Evolutionary conservation across 2,113 vertebrate genomes (phyloP), one percentile per base, ranked within the genome.

Genomic region (Saguinus midas): DNA sequence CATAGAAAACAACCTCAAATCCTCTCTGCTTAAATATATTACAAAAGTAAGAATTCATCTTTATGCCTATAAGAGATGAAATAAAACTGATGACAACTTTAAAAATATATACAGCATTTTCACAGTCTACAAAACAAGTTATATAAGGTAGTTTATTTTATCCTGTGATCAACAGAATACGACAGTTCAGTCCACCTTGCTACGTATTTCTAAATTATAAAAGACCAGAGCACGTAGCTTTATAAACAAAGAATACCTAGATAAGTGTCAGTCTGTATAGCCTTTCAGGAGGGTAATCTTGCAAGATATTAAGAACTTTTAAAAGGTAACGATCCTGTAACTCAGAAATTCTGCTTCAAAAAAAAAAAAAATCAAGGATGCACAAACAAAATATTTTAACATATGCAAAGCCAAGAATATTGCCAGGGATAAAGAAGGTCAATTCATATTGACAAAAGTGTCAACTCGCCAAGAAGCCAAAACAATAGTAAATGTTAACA

Each of bases 101-200:
- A 58, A 91, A 94, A 91, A 95, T 35, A 75, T 8, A 52, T 6
- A 17, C 7, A 73, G 35, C 32, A 75, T 50, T 95, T 92, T 55
- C 45, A 40, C 45, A 66, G 94, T 94, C 66, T 88, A 92, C 40
- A 82, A 90, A 97, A 55, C 17, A 57, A 79, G 91, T 55, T 72
- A 81, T 23, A 57, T 45, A 70, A 50, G 18, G 21, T 48, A 83
- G 40, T 25, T 9, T 37, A 78, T 91, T 78, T 85, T 88, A 58
- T 87, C 52, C 27, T 94, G 20, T 82, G 25, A n/a, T 55, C 55
- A 64, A 64, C 1, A 83, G 25, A 50, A 84, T 29, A 13, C 27
- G 37, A 45, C 10, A 82, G 58, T 83, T 92, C 45, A 68, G 2
- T 37, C 16, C 52, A 78, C 12, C 5, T 72, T 85, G 55, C 64